Percentiles rank a stretch among this genome's conserved stretches.
These are phyloP conservation scores for Hypercompe scribonia DNA, from an alignment of 2,888 invertebrate species.

Conservation along the genomic window DNA sequence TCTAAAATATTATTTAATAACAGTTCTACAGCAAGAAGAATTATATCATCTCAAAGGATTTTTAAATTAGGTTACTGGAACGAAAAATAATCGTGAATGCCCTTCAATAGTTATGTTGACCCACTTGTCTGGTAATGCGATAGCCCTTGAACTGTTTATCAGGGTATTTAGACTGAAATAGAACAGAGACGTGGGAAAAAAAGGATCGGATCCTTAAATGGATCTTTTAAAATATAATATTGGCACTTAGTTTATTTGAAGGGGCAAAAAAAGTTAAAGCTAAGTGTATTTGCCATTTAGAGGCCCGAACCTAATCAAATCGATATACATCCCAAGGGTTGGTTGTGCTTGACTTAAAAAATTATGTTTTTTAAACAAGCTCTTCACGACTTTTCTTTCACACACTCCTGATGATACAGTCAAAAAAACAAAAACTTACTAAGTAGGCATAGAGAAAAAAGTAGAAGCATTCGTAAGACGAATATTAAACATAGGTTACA, in stretches of 20 bases:
- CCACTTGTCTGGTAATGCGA: conserved; percentile 72
- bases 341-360: conserved; percentile 58
- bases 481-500: conserved; percentile 63
- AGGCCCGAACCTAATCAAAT: conserved; percentile 31
- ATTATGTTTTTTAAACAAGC: conserved; percentile 54
- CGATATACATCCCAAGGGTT: conserved; percentile 29
- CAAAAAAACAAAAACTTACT: conserved; percentile 64
- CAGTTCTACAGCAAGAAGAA: conserved; percentile 31
- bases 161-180: conserved; percentile 55
- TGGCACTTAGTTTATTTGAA: conserved; percentile 34
- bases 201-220: conserved; percentile 25
- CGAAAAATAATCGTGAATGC: conserved; percentile 74
- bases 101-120: conserved; percentile 73
- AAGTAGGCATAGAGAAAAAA: conserved; percentile 60
- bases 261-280: conserved; percentile 26
- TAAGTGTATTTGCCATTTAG: conserved; percentile 24
- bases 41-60: conserved; percentile 45
- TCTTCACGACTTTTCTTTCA: conserved; percentile 67
- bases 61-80: conserved; percentile 75
- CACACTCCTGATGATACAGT: conserved; percentile 64
- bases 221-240: conserved; percentile 34
- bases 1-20: conserved; percentile 51
- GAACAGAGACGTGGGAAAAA: conserved; percentile 52
- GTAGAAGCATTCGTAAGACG: conserved; percentile 59
- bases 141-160: conserved; percentile 80